Base-by-base conservation (phyloP, 2,113 vertebrate genomes). In the Excalfactoria chinensis region DNA sequence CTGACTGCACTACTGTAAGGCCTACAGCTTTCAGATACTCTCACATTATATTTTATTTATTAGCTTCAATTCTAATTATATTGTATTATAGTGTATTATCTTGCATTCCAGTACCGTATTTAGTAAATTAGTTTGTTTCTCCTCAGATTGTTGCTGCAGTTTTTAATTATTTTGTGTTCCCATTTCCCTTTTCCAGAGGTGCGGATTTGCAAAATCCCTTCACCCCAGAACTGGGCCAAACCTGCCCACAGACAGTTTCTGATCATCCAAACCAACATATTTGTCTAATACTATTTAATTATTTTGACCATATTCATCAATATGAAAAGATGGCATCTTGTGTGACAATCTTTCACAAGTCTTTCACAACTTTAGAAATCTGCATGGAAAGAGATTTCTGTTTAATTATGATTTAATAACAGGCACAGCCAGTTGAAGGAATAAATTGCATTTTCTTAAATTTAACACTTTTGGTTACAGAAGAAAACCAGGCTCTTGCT, bases 231-330 rank as follows among this genome's bases (percentile, higher is more conserved):
- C 40, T 41, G 40, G 40, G 40, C 11, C 12, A 11, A 41, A 41
- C 40, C 40, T 9, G 40, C 40, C 40, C 40, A 13, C 11, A 41
- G 12, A 41, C 40, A 68, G 11, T 13, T 60, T 34, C 49, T 44
- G 30, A 34, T 34, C 40, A 69, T 1, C 1, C 23, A 18, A 51
- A 56, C 7, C 7, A 18, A 44, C 0, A 0, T 13, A 18, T 37
- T 15, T 55, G 21, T 55, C 34, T 13, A 56, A 10, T 30, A 26
- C 17, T 15, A 9, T 68, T 74, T 32, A 43, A 46, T 14, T 58
- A 34, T 2, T 28, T 67, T 86, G 25, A 16, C 51, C 46, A 40
- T 44, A 34, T 12, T 20, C 8, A 16, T 20, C 35, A 22, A 2
- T 46, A n/a, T 21, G 14, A 60, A 90, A 30, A 20, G 7, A 40